Evolutionary conservation across 2,797 vertebrate species (phyloP).

Genomic region (Ambastaia sidthimunki): DNA sequence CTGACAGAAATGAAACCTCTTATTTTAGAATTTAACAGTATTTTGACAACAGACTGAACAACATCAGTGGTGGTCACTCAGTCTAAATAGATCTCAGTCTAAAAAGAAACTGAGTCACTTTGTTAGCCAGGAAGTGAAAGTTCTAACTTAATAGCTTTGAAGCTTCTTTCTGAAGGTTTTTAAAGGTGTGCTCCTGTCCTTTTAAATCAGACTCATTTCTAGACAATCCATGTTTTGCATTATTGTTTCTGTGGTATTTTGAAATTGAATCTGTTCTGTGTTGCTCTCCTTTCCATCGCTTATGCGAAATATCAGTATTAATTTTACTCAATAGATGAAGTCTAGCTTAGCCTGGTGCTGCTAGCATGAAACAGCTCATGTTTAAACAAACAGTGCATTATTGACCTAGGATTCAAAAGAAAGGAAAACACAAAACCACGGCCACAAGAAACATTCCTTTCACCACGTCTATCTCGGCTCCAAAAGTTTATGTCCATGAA

Average conservation of each 20-base stretch:
- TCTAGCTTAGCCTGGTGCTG: neutral
- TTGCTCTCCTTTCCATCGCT: no score
- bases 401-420: conserved; percentile 21
- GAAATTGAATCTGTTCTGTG: neutral
- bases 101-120: neutral
- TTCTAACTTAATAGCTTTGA: neutral
- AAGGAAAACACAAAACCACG: conserved; percentile 21
- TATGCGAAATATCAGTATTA: no score
- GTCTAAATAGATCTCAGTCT: conserved; percentile 10
- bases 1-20: neutral
- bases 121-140: neutral
- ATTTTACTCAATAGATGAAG: no score
- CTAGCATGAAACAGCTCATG: neutral
- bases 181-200: neutral
- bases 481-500: conserved; percentile 29
- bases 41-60: neutral
- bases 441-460: conserved; percentile 33
- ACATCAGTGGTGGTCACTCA: neutral
- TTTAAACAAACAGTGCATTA: conserved; percentile 11
- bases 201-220: no score
- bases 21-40: neutral
- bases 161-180: neutral
- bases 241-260: neutral
- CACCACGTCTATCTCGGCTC: neutral
- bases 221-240: neutral